Evolutionary conservation across 2,113 vertebrate genomes (phyloP), one percentile per base, ranked within the genome.

Genomic region (Vulpes ferrilata): DNA sequence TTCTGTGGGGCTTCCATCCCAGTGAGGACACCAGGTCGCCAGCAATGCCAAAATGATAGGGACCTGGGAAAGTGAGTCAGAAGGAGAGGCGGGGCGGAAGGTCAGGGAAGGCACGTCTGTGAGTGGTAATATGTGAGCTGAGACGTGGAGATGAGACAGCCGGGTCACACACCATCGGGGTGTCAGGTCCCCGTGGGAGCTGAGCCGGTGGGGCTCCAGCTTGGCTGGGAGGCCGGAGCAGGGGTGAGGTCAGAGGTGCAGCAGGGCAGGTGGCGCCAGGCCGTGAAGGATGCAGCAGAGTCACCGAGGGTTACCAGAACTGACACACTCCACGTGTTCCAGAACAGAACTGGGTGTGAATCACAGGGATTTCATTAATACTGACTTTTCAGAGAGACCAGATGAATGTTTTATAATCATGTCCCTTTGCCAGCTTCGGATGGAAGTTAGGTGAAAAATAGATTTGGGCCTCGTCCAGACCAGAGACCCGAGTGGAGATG

Each of bases 111-210:
- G 23, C 57, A 25, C 12, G 8, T 43, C 23, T 2, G 3, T 3
- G 19, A n/a, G 43, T 9, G 25, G 55, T 8, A 10, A 62, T 7
- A 15, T 22, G 15, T 60, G 71, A 62, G 6, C 3, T 1, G 73
- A 69, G 62, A n/a, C 38, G 32, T 51, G 6, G 48, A 79, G 65
- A 5, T 19, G 35, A 35, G 27, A 2, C 71, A 12, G 5, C 35
- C 13, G 9, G 22, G 38, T 11, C 15, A 20, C 1, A 5, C 9
- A 4, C 30, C 7, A 48, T n/a, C 32, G 3, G 5, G 10, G 15
- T 3, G 0, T 25, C 3, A 27, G 25, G 79, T 16, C 35, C 60
- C 38, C 11, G 30, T 65, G 32, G 48, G 35, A 79, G 79, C 17
- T 5, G 59, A 59, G 20, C 65, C 62, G 25, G 10, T 51, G 2